These are phyloP conservation scores for Drosophila sordidapex DNA, from an alignment of 2,888 invertebrate genomes.

Conservation along the genomic window DNA sequence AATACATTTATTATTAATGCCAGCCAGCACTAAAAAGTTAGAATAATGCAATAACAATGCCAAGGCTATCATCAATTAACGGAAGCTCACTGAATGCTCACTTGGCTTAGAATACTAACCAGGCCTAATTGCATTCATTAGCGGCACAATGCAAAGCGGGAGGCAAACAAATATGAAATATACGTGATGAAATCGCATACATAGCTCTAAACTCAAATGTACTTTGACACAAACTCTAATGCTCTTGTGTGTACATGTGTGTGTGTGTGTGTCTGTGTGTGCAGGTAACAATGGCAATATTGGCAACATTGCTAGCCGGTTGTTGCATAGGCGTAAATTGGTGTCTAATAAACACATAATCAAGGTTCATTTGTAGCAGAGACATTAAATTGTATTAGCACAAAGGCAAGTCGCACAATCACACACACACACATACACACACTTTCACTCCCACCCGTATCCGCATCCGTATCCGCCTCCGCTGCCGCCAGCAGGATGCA, in stretches of 20 bases:
- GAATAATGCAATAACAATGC: neutral
- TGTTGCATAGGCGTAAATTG: constrained; percentile 52
- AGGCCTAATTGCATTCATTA: neutral
- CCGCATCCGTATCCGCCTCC: neutral
- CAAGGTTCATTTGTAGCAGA: constrained; percentile 65
- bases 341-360: constrained; percentile 75
- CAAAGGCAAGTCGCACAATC: constrained; percentile 32
- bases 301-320: constrained; percentile 7
- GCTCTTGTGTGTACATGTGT: neutral
- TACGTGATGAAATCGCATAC: constrained; percentile 2
- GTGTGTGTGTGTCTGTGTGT: neutral
- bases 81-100: neutral
- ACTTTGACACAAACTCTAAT: constrained; percentile 1
- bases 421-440: constrained; percentile 2
- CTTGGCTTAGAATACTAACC: neutral
- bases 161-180: constrained; percentile 6
- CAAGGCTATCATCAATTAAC: constrained; percentile 6
- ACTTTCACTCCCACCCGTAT: constrained; percentile 7
- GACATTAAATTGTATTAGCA: constrained; percentile 66
- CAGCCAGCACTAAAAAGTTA: neutral
- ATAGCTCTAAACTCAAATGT: neutral
- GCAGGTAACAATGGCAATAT: constrained; percentile 11
- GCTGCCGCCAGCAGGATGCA: constrained; percentile 1
- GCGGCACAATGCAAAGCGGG: neutral
- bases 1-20: neutral